Conservation (phyloP, 2,113 vertebrate genomes). For the Glaucomys volans region DNA sequence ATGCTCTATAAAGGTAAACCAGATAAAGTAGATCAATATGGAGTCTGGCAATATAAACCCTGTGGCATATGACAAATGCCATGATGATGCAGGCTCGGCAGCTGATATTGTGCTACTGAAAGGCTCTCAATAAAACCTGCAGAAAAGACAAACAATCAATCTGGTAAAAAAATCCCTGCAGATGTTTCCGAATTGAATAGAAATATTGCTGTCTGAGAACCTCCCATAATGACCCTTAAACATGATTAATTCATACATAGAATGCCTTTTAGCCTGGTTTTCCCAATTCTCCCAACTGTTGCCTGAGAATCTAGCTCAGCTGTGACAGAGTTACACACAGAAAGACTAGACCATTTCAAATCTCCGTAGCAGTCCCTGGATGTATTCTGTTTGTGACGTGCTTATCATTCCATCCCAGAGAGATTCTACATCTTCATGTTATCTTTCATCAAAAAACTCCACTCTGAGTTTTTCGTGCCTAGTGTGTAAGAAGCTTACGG, state of each 20-base stretch:
- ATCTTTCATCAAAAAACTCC: neutral
- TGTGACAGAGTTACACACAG: neutral
- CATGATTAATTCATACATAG: constrained; percentile 10
- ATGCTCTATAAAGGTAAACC: constrained; percentile 61
- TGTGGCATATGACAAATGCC: constrained; percentile 58
- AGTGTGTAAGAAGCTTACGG: neutral
- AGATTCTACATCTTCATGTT: neutral
- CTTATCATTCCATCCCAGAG: neutral
- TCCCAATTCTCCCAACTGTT: neutral
- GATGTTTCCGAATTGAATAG: constrained; percentile 44
- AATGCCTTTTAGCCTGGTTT: neutral
- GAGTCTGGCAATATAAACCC: constrained; percentile 54
- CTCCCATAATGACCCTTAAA: constrained; percentile 16
- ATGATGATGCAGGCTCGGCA: neutral
- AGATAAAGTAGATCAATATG: constrained; percentile 71
- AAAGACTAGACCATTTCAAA: neutral
- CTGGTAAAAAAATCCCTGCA: constrained; percentile 31
- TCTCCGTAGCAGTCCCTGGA: neutral
- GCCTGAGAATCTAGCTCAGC: neutral
- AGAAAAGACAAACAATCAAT: neutral
- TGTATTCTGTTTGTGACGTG: neutral
- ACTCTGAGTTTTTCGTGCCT: neutral
- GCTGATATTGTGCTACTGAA: constrained; percentile 23
- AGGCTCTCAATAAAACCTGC: neutral
- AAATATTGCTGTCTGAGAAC: constrained; percentile 16